Evolutionary conservation across 2,113 vertebrate species (phyloP).

Genomic region (Cettia cetti): DNA sequence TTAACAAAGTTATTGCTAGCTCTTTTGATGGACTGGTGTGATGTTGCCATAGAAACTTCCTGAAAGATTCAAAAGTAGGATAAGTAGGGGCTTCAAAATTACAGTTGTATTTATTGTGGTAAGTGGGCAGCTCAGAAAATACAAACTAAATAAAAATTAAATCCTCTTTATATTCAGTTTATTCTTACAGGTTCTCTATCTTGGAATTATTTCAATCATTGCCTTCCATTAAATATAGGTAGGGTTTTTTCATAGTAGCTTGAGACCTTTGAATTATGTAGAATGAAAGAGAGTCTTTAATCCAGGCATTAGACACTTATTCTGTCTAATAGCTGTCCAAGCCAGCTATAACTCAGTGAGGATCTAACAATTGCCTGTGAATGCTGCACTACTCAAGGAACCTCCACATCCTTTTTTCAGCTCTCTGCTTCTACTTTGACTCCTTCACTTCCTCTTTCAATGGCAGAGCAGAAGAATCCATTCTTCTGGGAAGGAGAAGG

Average conservation of each 20-base stretch:
- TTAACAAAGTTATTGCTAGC: not conserved
- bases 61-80: not conserved
- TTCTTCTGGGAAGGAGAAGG: not conserved
- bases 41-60: not conserved
- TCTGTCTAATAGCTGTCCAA: no score
- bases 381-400: not conserved
- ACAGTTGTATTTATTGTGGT: not conserved
- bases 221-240: not conserved
- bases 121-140: not conserved
- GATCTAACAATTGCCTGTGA: not conserved
- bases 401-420: not conserved
- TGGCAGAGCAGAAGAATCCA: not conserved
- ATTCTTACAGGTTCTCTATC: not conserved
- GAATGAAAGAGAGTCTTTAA: not conserved
- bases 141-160: not conserved
- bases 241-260: not conserved
- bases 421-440: not conserved
- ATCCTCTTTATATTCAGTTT: not conserved
- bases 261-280: not conserved
- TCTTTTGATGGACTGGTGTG: not conserved
- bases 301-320: not conserved
- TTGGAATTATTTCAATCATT: not conserved
- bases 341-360: not conserved
- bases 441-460: not conserved
- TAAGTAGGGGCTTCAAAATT: not conserved